Evolutionary conservation across 2,113 vertebrate genomes (phyloP).

Genomic region (Cromileptes altivelis): DNA sequence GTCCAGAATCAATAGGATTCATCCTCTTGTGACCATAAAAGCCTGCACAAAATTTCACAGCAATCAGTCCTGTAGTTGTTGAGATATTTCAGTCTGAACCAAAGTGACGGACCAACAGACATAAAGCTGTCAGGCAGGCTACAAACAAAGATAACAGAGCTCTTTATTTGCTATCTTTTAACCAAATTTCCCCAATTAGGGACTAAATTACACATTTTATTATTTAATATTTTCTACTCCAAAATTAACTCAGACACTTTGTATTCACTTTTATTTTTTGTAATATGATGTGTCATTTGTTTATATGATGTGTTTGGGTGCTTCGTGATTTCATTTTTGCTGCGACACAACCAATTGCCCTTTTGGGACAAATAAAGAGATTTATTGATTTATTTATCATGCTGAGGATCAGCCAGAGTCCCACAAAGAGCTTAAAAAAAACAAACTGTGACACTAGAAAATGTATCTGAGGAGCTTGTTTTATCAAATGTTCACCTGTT

Average conservation of each 20-base stretch:
- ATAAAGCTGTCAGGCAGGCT: background rate
- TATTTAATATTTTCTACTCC: background rate
- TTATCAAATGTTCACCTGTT: background rate
- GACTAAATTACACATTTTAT: background rate
- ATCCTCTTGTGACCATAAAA: background rate
- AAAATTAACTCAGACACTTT: background rate
- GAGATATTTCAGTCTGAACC: background rate
- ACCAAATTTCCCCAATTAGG: background rate
- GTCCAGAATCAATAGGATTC: background rate
- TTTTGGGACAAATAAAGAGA: slow-evolving; percentile 41
- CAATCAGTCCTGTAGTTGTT: background rate
- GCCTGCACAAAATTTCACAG: background rate
- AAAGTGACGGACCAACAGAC: background rate
- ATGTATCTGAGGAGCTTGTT: background rate
- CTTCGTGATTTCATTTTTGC: slow-evolving; percentile 16
- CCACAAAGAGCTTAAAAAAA: slow-evolving; percentile 3
- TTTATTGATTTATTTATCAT: slow-evolving; percentile 43
- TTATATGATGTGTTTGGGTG: background rate
- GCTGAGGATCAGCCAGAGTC: slow-evolving; percentile 11
- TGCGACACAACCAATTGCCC: background rate
- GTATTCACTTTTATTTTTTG: background rate
- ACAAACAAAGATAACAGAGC: background rate
- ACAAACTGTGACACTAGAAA: background rate
- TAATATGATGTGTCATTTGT: background rate
- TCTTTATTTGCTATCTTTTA: background rate